Evolutionary conservation across 2,888 invertebrate species (phyloP).

Genomic region (Drosophila bunnanda): DNA sequence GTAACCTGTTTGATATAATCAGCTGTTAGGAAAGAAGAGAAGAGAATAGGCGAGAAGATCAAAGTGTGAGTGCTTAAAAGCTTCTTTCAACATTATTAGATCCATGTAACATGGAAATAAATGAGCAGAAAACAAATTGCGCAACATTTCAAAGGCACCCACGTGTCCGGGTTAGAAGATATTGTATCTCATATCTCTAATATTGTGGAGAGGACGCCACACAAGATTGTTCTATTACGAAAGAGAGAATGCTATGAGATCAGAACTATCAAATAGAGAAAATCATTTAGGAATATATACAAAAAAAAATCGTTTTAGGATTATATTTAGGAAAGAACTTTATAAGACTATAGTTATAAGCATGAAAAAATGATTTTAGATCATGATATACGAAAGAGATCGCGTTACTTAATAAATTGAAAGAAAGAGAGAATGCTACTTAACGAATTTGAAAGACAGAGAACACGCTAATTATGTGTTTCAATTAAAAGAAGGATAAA

Average conservation of each 20-base stretch:
- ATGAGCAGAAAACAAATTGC: conserved; percentile 29
- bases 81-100: conserved; percentile 6
- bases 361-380: background rate
- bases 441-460: background rate
- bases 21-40: conserved; percentile 25
- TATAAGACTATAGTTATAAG: background rate
- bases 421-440: background rate
- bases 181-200: background rate
- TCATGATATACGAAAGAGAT: background rate
- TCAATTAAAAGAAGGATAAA: background rate
- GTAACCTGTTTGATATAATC: conserved; percentile 43
- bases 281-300: background rate
- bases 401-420: background rate
- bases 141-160: conserved; percentile 40
- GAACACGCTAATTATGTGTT: background rate
- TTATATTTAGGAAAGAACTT: background rate
- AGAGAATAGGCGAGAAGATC: background rate
- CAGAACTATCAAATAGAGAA: background rate
- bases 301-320: background rate
- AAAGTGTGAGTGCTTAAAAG: conserved; percentile 12
- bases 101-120: conserved; percentile 14
- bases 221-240: background rate
- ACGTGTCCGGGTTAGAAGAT: conserved; percentile 30
- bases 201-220: background rate
- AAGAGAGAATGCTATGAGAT: background rate